phyloP scores from a whole-genome alignment of 2,113 vertebrate genomes.

The Progne subis region DNA sequence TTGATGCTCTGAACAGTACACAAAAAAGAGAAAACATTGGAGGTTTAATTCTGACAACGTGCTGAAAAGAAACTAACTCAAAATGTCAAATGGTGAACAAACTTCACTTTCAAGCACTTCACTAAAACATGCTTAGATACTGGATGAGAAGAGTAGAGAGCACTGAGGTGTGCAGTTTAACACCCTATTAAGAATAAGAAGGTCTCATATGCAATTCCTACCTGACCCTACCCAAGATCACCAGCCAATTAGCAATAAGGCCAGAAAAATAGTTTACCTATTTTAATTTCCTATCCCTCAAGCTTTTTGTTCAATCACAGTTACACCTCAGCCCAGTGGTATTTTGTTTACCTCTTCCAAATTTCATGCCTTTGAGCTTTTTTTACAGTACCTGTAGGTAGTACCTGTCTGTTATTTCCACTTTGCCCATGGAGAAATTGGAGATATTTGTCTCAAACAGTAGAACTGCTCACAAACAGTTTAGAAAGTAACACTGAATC shows the following conservation, averaged over 20 bases:
- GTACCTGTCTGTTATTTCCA: background rate
- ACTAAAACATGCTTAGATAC: background rate
- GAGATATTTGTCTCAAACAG: background rate
- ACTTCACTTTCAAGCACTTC: background rate
- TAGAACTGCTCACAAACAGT: background rate
- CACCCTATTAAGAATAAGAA: background rate
- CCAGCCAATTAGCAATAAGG: background rate
- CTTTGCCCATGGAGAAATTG: background rate
- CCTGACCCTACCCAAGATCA: background rate
- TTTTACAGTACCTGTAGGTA: background rate
- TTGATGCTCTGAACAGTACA: constrained; percentile 32
- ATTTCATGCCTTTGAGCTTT: background rate
- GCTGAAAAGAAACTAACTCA: constrained; percentile 24
- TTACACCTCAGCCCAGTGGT: background rate
- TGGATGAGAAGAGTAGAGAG: background rate
- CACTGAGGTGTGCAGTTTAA: background rate
- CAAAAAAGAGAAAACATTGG: background rate
- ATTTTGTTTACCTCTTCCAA: background rate
- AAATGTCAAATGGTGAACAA: constrained; percentile 18
- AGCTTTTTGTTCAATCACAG: background rate
- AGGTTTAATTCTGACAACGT: background rate
- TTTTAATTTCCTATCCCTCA: background rate
- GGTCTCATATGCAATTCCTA: background rate
- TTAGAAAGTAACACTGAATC: background rate
- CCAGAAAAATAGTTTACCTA: background rate